Evolutionary conservation across 2,113 vertebrate genomes (phyloP).

Genomic region (Embiotoca jacksoni): DNA sequence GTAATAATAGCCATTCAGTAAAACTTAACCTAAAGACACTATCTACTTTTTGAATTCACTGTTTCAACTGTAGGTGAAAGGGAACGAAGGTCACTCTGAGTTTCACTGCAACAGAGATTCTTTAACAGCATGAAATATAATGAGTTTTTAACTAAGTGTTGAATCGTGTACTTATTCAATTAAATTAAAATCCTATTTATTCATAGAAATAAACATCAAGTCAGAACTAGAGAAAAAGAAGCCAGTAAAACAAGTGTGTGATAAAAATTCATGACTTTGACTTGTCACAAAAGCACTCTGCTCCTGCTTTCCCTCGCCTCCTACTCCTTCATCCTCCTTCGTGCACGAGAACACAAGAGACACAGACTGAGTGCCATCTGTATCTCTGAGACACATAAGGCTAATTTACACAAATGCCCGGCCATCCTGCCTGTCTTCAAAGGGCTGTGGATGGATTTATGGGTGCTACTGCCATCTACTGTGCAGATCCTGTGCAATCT

Average conservation of each 20-base stretch:
- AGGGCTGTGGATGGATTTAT: constrained; percentile 17
- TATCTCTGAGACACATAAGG: constrained; percentile 61
- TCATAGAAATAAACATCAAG: neutral
- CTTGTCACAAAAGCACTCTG: constrained; percentile 19
- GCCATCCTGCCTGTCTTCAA: constrained; percentile 43
- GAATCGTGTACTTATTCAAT: neutral
- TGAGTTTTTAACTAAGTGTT: constrained; percentile 12
- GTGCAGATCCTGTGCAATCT: constrained; percentile 44
- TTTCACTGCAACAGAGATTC: constrained; percentile 9
- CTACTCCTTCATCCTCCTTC: constrained; percentile 47
- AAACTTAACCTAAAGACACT: constrained; percentile 13
- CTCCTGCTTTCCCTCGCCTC: constrained; percentile 1
- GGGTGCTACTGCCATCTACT: constrained; percentile 78
- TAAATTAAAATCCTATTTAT: constrained; percentile 12
- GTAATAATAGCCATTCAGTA: constrained; percentile 24
- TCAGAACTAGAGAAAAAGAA: neutral
- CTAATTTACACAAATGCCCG: constrained; percentile 63
- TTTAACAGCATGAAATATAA: constrained; percentile 14
- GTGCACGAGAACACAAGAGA: constrained; percentile 48
- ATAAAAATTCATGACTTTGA: constrained; percentile 38
- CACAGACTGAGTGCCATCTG: constrained; percentile 71
- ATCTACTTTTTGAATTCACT: constrained; percentile 22
- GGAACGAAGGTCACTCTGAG: constrained; percentile 26
- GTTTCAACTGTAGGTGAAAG: neutral
- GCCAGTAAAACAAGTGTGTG: constrained; percentile 2